Evolutionary conservation across 1,140 invertebrate genomes (phyloP), one percentile per base, ranked within the genome.

Genomic region (Halesus radiatus): DNA sequence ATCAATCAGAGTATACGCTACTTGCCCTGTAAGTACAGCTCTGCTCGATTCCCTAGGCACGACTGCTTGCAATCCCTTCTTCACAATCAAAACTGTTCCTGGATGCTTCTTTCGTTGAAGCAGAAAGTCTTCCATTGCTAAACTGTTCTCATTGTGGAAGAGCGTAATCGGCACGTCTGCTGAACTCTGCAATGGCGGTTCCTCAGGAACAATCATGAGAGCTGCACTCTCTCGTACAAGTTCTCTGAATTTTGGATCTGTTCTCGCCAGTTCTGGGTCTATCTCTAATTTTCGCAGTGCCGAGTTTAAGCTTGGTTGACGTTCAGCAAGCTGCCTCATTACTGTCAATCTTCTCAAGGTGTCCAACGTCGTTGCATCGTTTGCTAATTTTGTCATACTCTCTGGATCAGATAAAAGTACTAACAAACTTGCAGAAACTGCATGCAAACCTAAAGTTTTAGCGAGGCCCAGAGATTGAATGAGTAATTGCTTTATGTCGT

Each of bases 41-140:
- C 93, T 90, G 54, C 94, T 92, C 0, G 93, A 93, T 85, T 95
- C 94, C 54, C 93, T 90, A 0, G 95, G 95, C 20, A 96, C 92
- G 1, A 96, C 93, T 0, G 93, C 93, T 85, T 96, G 94, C n/a
- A 94, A 84, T 18, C 93, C 93, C 84, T 93, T 92, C 77, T 95
- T 95, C 78, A 95, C 90, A 56, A 96, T 94, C 84, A 96, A 90
- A 50, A 95, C 90, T 3, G 93, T 92, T 0, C 92, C 89, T 3
- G 90, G 87, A 81, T 91, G 90, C 66, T 91, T 90, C 81, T 88
- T 91, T 74, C 91, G 89, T 82, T 91, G 90, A 80, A 93, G 89
- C n/a, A 95, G 84, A 83, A 93, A 94, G 68, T 95, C 94, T 87
- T 95, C 94, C 86, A 95, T 94, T 0, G 94, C 94, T 4, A 95